These are phyloP conservation scores for Capreolus pygargus DNA, from an alignment of 2,113 vertebrate genomes.

Conservation along the genomic window DNA sequence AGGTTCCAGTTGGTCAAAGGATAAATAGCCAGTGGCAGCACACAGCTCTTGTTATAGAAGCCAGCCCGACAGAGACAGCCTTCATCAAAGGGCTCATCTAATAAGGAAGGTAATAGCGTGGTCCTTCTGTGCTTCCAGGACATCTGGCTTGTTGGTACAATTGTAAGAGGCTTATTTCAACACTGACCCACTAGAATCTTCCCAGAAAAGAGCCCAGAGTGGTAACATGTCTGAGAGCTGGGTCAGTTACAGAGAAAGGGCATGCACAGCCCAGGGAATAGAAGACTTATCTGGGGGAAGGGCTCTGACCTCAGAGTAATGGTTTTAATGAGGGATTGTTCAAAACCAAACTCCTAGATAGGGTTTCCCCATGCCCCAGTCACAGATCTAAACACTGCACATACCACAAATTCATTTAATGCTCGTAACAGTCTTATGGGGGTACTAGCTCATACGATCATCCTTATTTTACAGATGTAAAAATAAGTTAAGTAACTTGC, in stretches of 20 bases:
- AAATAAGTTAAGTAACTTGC: neutral
- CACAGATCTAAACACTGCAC: neutral
- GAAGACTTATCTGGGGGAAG: neutral
- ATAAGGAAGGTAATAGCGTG: accelerated
- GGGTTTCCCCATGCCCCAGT: neutral
- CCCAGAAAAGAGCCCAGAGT: neutral
- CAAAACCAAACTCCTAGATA: neutral
- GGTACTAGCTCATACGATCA: neutral
- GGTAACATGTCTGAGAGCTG: neutral
- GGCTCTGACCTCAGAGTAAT: neutral
- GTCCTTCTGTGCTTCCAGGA: neutral
- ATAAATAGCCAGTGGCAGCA: neutral
- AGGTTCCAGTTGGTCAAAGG: neutral
- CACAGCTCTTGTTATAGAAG: neutral
- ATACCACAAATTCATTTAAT: neutral
- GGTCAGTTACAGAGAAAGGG: neutral
- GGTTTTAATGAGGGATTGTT: neutral
- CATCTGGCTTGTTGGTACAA: neutral
- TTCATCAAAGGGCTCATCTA: neutral
- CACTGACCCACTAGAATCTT: neutral
- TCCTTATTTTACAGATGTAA: neutral
- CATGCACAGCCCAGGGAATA: neutral
- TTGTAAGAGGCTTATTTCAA: neutral
- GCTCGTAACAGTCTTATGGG: neutral
- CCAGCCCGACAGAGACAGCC: neutral